phyloP scores from a whole-genome alignment of 2,113 vertebrate species.

The Rynchops niger region DNA sequence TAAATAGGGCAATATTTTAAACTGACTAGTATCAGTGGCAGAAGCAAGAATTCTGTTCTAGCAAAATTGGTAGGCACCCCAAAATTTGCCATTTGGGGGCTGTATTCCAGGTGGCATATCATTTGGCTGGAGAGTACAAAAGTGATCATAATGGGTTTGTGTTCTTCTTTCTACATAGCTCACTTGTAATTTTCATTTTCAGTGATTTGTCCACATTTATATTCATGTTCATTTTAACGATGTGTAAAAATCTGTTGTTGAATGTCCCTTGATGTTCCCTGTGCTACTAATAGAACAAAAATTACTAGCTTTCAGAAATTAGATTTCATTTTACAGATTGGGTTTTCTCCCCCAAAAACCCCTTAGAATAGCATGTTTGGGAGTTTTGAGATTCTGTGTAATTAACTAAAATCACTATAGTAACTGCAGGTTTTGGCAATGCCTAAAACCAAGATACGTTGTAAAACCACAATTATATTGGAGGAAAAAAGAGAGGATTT shows the following conservation, averaged over 20 bases:
- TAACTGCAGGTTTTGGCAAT: not conserved
- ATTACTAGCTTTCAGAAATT: constrained; percentile 1
- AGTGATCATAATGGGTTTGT: not conserved
- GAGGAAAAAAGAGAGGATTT: not conserved
- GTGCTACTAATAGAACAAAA: not conserved
- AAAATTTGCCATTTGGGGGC: not conserved
- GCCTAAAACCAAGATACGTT: not conserved
- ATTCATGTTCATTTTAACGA: not conserved
- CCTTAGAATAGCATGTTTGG: not conserved
- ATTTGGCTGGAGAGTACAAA: not conserved
- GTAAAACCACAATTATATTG: not conserved
- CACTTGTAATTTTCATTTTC: constrained; percentile 12
- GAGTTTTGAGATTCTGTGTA: not conserved
- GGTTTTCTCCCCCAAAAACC: fast-evolving
- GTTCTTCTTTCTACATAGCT: not conserved
- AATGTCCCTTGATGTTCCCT: constrained; percentile 3
- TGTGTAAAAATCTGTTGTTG: not conserved
- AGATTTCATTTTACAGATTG: not conserved
- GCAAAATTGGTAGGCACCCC: not conserved
- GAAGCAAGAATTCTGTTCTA: not conserved
- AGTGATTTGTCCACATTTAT: not conserved
- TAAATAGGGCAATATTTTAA: not conserved
- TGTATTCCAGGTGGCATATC: not conserved
- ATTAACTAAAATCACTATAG: constrained; percentile 35
- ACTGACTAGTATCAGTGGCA: not conserved